phyloP scores from a whole-genome alignment of 2,113 vertebrate species.

The Nannospalax galili region DNA sequence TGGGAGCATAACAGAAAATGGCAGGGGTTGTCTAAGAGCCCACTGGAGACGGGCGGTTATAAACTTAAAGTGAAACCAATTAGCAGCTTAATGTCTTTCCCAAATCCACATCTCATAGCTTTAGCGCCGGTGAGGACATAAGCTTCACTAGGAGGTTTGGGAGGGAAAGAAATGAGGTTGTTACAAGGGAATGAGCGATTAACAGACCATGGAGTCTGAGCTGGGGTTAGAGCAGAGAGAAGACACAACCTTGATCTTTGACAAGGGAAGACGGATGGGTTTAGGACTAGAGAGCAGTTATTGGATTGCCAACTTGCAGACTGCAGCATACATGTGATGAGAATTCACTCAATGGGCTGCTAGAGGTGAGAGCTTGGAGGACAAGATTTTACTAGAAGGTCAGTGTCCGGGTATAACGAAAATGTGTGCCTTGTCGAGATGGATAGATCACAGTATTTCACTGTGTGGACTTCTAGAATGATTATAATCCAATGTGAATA shows the following conservation, averaged over 20 bases:
- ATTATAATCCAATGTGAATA: background rate
- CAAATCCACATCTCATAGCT: background rate
- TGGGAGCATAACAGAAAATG: background rate
- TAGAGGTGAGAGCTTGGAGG: background rate
- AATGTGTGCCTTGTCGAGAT: background rate
- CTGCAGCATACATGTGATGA: background rate
- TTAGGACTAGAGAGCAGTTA: background rate
- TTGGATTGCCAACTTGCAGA: background rate
- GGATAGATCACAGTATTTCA: background rate
- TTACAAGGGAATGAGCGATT: background rate
- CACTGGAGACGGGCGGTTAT: background rate
- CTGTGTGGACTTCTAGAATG: background rate
- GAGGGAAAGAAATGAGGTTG: background rate
- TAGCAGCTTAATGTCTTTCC: background rate
- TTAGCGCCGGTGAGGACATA: background rate
- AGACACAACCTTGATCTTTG: background rate
- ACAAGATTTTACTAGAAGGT: background rate
- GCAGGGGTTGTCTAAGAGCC: background rate
- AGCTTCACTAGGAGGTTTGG: background rate
- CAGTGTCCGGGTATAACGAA: background rate
- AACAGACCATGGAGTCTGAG: background rate
- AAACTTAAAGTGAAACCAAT: constrained; percentile 8
- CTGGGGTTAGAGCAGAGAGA: background rate
- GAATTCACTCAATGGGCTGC: background rate
- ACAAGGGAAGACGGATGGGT: background rate